These are phyloP conservation scores for Prosopocoilus inquinatus DNA, from an alignment of 2,888 invertebrate species.

Conservation along the genomic window DNA sequence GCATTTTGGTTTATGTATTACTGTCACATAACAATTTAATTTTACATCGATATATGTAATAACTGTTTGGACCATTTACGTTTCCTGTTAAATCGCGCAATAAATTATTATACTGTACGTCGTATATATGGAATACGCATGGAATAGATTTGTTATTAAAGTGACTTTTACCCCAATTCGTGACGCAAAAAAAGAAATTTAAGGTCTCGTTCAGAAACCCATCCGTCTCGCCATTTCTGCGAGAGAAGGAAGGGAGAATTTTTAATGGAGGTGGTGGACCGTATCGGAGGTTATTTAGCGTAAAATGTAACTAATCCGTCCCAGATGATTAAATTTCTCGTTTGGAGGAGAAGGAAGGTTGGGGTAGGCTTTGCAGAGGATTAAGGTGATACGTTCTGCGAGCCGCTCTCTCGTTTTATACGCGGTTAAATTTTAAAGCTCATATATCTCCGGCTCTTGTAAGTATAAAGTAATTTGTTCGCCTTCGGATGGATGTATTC, in stretches of 20 bases:
- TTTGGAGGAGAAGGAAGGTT: conserved; percentile 26
- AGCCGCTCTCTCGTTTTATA: conserved; percentile 25
- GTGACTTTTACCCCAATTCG: too few species aligned
- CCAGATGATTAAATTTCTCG: conserved; percentile 41
- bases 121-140: too few species aligned
- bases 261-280: conserved; percentile 37
- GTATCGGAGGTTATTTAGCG: conserved; percentile 36
- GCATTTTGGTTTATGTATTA: too few species aligned
- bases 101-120: too few species aligned
- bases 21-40: too few species aligned
- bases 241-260: conserved; percentile 24
- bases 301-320: conserved; percentile 40
- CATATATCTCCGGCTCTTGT: conserved; percentile 20
- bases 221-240: conserved; percentile 7
- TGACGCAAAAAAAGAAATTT: too few species aligned
- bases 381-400: conserved; percentile 28
- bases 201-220: too few species aligned
- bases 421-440: conserved; percentile 25
- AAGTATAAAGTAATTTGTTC: conserved; percentile 11
- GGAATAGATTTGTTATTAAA: too few species aligned
- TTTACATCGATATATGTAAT: too few species aligned
- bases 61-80: too few species aligned
- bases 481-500: conserved; percentile 6
- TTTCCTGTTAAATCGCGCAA: too few species aligned
- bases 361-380: conserved; percentile 25